Base-by-base conservation (phyloP, 2,113 vertebrate genomes). In the Eurypyga helias region DNA sequence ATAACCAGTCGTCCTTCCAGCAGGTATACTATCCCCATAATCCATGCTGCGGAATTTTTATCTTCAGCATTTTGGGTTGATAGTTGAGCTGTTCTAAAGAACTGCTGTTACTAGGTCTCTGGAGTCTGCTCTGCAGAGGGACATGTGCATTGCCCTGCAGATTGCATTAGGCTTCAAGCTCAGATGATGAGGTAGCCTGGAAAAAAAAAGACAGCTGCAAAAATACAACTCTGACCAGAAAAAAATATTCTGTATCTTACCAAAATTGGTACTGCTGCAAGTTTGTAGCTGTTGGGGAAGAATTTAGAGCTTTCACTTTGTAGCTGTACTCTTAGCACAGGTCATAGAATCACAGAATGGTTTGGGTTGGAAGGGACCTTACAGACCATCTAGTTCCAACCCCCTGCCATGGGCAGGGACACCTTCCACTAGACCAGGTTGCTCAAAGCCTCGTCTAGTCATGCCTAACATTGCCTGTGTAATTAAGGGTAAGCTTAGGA, bases 81-180 rank as follows among this genome's bases (percentile, higher is more conserved):
- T 33, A 20, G 19, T 17, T 69, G 20, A 64, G 25, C 23, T 60
- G 0, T 65, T 76, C 20, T 25, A 1, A 57, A 34, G 17, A 17
- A 33, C 29, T 70, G 13, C 45, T 69, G 5, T n/a, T 31, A 8
- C 3, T 6, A 12, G 6, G 6, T 65, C 11, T 31, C 5, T 2
- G 0, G 14, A 10, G 31, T 8, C 11, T 46, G 7, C 51, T 43
- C 19, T 24, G 43, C 81, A 64, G 5, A 61, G 45, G 43, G 43
- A 2, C 3, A 2, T 29, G 7, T 2, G 10, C 2, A 2, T 24
- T 90, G 9, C 10, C 8, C 5, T 55, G 0, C 19, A 54, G 16
- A 2, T 52, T 64, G 38, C 1, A 0, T 54, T 34, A 49, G 13
- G 11, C 13, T 36, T 52, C 15, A 41, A 43, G 43, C 24, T 66